Conservation (phyloP, 2,113 vertebrate species). For the Pithys albifrons region DNA sequence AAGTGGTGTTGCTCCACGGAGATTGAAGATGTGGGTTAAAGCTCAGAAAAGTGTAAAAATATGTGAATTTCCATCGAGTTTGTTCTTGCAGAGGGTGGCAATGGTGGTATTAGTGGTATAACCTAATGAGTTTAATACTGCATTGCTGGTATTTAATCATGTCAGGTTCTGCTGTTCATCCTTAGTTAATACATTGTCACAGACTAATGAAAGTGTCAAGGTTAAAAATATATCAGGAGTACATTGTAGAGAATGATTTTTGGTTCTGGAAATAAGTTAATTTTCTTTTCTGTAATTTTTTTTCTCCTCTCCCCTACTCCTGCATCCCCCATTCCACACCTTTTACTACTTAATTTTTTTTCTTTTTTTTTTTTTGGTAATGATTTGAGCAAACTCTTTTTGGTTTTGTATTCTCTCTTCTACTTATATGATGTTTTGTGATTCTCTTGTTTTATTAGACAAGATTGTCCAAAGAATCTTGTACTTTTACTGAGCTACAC, state of each 20-base stretch:
- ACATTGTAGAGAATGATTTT: background rate
- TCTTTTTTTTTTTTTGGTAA: background rate
- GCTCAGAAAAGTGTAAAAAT: background rate
- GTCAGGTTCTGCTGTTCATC: slow-evolving; percentile 35
- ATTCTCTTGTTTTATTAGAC: background rate
- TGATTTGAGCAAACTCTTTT: background rate
- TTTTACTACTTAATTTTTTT: background rate
- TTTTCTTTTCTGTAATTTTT: background rate
- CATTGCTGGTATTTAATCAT: slow-evolving; percentile 52
- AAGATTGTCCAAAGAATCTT: background rate
- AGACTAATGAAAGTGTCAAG: slow-evolving; percentile 64
- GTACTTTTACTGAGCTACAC: background rate
- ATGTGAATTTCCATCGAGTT: background rate
- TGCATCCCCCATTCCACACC: rapidly evolving
- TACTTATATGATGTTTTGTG: background rate
- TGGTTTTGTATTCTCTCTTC: background rate
- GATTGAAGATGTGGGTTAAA: background rate
- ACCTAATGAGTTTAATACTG: slow-evolving; percentile 48
- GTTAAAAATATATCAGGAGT: slow-evolving; percentile 48
- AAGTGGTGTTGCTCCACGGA: background rate
- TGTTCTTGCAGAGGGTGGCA: slow-evolving; percentile 31
- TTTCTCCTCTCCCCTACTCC: background rate
- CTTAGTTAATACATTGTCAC: slow-evolving; percentile 48
- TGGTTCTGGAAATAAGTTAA: background rate
- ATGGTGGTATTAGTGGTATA: background rate